Evolutionary conservation across 1,140 invertebrate genomes (phyloP).

Genomic region (Drosophila cardini): DNA sequence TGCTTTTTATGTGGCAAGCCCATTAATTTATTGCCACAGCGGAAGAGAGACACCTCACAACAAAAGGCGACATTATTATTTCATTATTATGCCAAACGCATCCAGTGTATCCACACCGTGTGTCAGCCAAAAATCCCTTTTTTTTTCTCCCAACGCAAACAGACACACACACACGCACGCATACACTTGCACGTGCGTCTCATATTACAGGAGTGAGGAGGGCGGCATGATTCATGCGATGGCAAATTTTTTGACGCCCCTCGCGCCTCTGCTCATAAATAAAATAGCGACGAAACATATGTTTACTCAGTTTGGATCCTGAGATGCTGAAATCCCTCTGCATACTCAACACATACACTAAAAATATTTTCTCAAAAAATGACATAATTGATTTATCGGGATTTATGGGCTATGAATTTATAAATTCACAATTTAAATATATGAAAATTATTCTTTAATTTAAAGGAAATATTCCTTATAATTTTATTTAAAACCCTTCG

Average conservation of each 20-base stretch:
- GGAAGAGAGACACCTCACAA: constrained; percentile 72
- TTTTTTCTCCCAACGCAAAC: constrained; percentile 26
- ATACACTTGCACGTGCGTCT: constrained; percentile 28
- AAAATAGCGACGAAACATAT: constrained; percentile 67
- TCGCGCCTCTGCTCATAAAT: constrained; percentile 60
- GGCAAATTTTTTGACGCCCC: constrained; percentile 75
- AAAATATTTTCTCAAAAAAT: no score
- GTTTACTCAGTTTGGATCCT: constrained; percentile 56
- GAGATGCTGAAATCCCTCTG: constrained; percentile 18
- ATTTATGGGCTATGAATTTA: no score
- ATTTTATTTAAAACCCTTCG: no score
- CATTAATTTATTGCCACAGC: constrained; percentile 78
- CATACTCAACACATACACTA: background rate
- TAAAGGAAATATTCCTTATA: no score
- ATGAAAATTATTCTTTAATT: no score
- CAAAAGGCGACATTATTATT: constrained; percentile 83
- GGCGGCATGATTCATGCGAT: constrained; percentile 70
- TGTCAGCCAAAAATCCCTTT: constrained; percentile 26
- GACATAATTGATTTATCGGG: no score
- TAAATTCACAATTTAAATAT: no score
- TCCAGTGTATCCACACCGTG: constrained; percentile 48
- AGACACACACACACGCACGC: constrained; percentile 27
- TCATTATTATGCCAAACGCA: constrained; percentile 83
- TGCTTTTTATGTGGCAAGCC: constrained; percentile 76
- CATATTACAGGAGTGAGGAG: constrained; percentile 45